Evolutionary conservation across 2,113 vertebrate genomes (phyloP).

Genomic region (Rutilus rutilus): DNA sequence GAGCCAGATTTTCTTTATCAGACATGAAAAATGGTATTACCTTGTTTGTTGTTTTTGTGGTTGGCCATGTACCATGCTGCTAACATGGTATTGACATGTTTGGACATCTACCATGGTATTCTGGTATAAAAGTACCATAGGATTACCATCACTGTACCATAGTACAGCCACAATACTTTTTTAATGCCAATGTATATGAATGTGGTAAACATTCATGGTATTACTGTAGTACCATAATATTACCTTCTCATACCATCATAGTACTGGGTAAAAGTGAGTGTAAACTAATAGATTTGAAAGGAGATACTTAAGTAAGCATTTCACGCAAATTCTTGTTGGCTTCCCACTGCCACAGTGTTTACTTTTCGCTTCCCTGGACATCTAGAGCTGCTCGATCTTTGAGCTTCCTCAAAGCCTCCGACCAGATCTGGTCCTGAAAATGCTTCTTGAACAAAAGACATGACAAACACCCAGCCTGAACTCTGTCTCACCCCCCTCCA

Average conservation of each 20-base stretch:
- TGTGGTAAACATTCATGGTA: not conserved
- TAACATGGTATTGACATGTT: no score
- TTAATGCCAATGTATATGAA: not conserved
- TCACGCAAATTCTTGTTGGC: not conserved
- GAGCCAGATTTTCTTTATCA: no score
- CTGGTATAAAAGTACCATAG: not conserved
- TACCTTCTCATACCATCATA: not conserved
- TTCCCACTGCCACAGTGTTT: not conserved
- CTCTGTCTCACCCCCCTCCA: slow-evolving; percentile 17
- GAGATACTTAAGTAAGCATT: not conserved
- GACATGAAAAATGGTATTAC: not conserved
- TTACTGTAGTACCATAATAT: not conserved
- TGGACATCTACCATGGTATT: not conserved
- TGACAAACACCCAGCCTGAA: slow-evolving; percentile 10
- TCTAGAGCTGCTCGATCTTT: slow-evolving; percentile 15
- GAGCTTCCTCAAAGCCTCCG: not conserved
- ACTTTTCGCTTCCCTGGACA: not conserved
- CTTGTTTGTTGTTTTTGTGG: no score
- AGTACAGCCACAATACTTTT: not conserved
- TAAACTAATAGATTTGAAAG: not conserved
- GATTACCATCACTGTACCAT: not conserved
- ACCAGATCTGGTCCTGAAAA: not conserved
- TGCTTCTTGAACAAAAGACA: slow-evolving; percentile 21
- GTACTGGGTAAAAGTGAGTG: not conserved
- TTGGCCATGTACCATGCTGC: no score